Percentiles rank a stretch among this genome's conserved stretches.
Evolutionary conservation across 2,113 vertebrate species (phyloP).

Genomic region (Myrmecophaga tridactyla): DNA sequence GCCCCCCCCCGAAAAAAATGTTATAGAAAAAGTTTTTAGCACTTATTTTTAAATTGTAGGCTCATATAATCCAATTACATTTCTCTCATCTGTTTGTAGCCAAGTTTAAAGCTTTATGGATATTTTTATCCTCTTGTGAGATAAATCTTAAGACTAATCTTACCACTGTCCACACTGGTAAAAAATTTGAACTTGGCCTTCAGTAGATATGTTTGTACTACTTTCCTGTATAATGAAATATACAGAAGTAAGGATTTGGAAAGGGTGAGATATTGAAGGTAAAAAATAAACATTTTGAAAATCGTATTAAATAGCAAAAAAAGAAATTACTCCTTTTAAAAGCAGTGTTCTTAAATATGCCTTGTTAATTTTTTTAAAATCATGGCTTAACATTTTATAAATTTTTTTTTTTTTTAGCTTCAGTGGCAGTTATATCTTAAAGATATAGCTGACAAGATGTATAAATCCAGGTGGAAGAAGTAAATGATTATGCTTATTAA

Average conservation of each 20-base stretch:
- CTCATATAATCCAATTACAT: neutral
- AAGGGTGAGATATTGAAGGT: neutral
- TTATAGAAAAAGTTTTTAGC: neutral
- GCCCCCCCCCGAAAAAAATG: too few relatives aligned
- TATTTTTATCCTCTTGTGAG: neutral
- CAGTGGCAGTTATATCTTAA: neutral
- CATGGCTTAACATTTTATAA: neutral
- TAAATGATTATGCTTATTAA: neutral
- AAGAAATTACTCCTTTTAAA: neutral
- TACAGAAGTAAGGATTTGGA: neutral
- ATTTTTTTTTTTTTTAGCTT: neutral
- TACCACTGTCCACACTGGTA: neutral
- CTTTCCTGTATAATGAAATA: too few relatives aligned
- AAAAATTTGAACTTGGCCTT: neutral
- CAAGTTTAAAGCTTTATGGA: neutral
- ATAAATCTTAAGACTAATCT: neutral
- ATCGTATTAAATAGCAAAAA: neutral
- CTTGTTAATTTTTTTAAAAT: neutral
- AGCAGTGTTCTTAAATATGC: neutral
- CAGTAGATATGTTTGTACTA: neutral
- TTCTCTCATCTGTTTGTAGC: neutral
- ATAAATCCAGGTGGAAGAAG: neutral
- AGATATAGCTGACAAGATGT: neutral
- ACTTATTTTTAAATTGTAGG: neutral
- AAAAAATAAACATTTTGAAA: slow-evolving; percentile 19